A percentile compares a stretch with the other conserved stretches of the same genome.
Conservation (phyloP, 2,797 vertebrate species). For the Gymnocypris eckloni region DNA sequence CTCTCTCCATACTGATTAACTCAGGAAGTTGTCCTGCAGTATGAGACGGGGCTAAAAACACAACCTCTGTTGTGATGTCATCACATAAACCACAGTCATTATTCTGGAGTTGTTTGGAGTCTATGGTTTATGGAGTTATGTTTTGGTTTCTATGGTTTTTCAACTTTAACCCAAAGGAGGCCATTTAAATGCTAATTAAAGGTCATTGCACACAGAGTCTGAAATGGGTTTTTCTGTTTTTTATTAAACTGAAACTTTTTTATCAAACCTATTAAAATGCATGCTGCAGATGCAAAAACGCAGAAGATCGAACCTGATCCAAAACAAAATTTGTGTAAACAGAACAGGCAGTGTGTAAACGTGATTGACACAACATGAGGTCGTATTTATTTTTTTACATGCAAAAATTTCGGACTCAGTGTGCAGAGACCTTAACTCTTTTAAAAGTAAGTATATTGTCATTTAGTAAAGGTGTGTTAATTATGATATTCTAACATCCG, state of each 20-base stretch:
- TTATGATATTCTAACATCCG: neutral
- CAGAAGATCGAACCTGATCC: too few species aligned
- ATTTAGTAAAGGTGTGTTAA: neutral
- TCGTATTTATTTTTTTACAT: too few species aligned
- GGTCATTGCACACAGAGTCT: too few species aligned
- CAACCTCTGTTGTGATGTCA: constrained; percentile 24
- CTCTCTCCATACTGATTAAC: constrained; percentile 66
- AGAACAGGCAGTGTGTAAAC: too few species aligned
- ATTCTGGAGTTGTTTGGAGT: neutral
- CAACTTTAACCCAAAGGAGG: neutral
- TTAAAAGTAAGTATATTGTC: neutral
- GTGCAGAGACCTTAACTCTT: too few species aligned
- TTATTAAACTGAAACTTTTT: too few species aligned
- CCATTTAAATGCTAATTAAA: neutral
- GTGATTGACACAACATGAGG: too few species aligned
- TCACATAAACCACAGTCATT: neutral
- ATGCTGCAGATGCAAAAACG: too few species aligned
- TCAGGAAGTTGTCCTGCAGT: constrained; percentile 55
- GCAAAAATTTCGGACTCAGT: too few species aligned
- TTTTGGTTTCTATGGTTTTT: neutral
- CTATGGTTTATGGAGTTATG: neutral
- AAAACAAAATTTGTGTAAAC: too few species aligned
- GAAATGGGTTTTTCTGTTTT: too few species aligned
- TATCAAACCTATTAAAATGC: too few species aligned
- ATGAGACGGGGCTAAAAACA: constrained; percentile 27